Percentiles rank a stretch among this genome's conserved stretches.
Evolutionary conservation across 2,113 vertebrate genomes (phyloP).

Genomic region (Tympanuchus pallidicinctus): DNA sequence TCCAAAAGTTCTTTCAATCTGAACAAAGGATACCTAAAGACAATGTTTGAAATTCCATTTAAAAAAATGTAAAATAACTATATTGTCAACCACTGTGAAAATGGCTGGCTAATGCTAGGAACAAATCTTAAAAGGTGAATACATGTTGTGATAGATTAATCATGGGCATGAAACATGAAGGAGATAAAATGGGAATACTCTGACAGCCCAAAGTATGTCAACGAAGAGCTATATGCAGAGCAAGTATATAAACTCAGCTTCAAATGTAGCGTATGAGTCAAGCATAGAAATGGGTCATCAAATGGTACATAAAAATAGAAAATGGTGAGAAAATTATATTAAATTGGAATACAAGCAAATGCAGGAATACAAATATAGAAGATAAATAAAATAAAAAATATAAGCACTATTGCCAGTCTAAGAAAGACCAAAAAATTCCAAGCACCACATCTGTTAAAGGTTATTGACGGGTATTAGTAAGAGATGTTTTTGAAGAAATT

Average conservation of each 20-base stretch:
- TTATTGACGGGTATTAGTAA: background rate
- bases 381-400: background rate
- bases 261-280: background rate
- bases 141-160: constrained; percentile 10
- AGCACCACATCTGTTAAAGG: background rate
- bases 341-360: background rate
- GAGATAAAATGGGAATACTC: background rate
- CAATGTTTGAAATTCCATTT: background rate
- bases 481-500: background rate
- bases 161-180: background rate
- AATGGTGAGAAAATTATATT: background rate
- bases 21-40: background rate
- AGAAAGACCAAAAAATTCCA: background rate
- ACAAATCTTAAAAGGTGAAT: background rate
- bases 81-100: background rate
- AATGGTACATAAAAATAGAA: background rate
- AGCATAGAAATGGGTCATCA: background rate
- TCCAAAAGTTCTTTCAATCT: background rate
- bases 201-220: constrained; percentile 21
- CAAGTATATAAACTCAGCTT: constrained; percentile 4
- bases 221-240: background rate
- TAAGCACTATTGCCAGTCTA: background rate
- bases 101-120: background rate
- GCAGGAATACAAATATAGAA: background rate
- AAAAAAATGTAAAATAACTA: background rate